Percentiles rank a stretch among this genome's conserved stretches.
Evolutionary conservation across 2,797 vertebrate species (phyloP).

Genomic region (Loriculus beryllinus): DNA sequence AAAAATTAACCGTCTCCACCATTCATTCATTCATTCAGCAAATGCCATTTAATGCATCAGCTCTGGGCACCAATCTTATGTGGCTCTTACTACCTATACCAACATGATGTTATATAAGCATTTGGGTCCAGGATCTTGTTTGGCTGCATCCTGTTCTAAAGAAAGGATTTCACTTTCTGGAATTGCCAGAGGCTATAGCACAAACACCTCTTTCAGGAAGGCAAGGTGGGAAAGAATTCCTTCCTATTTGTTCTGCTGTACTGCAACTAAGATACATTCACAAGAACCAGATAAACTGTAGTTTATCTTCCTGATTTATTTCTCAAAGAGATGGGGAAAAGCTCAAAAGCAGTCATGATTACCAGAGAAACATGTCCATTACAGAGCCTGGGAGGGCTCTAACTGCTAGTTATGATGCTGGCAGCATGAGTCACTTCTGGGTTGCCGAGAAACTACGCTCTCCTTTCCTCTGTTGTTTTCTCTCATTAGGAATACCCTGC

Average conservation of each 20-base stretch:
- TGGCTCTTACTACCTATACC: background rate
- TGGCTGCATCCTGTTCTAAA: background rate
- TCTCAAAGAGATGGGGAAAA: background rate
- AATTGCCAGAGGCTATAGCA: background rate
- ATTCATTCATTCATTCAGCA: background rate
- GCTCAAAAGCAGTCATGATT: background rate
- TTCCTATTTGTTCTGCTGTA: background rate
- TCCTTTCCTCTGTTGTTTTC: background rate
- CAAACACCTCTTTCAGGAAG: background rate
- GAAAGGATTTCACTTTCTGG: background rate
- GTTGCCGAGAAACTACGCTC: slow-evolving; percentile 33
- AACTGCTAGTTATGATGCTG: background rate
- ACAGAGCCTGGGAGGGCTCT: background rate
- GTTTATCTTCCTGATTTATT: background rate
- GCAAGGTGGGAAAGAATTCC: background rate
- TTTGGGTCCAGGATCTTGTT: background rate
- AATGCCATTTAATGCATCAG: background rate
- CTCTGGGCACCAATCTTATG: background rate
- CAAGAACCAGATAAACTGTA: background rate
- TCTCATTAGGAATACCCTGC: background rate
- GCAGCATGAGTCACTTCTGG: background rate
- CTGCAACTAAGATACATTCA: background rate
- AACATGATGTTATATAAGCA: background rate
- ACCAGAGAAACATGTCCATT: background rate
- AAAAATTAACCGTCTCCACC: background rate